Base-by-base conservation (phyloP, 2,888 invertebrate genomes). In the Apamea monoglypha region DNA sequence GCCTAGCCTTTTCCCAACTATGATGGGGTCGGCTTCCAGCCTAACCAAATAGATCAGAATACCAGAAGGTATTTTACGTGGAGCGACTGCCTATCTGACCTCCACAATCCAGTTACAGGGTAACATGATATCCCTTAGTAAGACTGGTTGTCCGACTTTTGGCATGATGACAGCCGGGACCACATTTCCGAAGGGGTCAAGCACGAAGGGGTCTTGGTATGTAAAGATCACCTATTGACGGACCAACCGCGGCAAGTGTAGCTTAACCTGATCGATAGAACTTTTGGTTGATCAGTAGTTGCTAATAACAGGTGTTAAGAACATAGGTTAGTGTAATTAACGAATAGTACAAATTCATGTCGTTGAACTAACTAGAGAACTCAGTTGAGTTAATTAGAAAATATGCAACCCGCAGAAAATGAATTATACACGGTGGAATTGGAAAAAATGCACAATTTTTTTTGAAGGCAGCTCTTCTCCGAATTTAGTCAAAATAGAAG, bases 321-420 rank as follows among this genome's bases (percentile, higher is more conserved):
- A 21, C 21, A 21, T 5, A 64, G 12, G 36, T 14, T 47, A 40
- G 4, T 36, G 6, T 67, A 36, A 61, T 53, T 25, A 53, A 21
- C 21, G 6, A 74, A 61, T 63, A 40, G 1, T 40, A 29, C 18
- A 3, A 6, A 21, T 64, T 36, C 0, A 71, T 53, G n/a, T 44
- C 14, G 12, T 59, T 63, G 3, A 44, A 70, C 18, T 21, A 44
- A 53, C 29, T n/a, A 63, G 6, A 10, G 21, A 32, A 74, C 53
- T 59, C 53, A 25, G 47, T 61, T n/a, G 14, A 56, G 61, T 80
- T 73, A 72, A 81, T 85, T 73, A 69, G 21, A 74, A 81, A 87
- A 69, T 56, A 72, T 74, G 16, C 47, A 84, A 50, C n/a, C 14
- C 63, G 32, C 63, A 59, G 40, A 75, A 87, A 74, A 74, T 59